Evolutionary conservation across 2,888 invertebrate genomes (phyloP).

Genomic region (Lacanobia wlatinum): DNA sequence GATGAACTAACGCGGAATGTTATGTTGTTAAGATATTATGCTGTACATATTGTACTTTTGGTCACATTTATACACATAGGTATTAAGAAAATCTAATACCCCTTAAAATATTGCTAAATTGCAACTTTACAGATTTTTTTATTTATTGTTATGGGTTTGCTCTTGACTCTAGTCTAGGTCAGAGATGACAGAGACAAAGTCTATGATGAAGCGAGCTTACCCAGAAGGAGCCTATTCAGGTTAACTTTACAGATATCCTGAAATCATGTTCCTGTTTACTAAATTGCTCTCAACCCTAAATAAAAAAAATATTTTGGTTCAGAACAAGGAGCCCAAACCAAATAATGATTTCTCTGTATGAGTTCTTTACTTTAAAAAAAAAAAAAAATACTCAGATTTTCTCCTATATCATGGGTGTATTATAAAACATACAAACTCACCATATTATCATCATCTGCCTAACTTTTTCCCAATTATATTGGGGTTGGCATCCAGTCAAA

Average conservation of each 20-base stretch:
- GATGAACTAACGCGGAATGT: background rate
- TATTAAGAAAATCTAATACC: background rate
- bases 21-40: background rate
- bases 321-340: too few relatives aligned
- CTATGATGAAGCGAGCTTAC: too few relatives aligned
- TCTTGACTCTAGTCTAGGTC: too few relatives aligned
- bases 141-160: too few relatives aligned
- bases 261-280: background rate
- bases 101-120: background rate
- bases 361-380: too few relatives aligned
- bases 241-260: background rate
- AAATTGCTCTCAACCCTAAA: background rate
- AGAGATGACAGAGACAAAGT: too few relatives aligned
- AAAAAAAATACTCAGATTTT: too few relatives aligned
- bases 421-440: too few relatives aligned
- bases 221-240: too few relatives aligned
- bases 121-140: background rate
- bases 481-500: background rate
- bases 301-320: too few relatives aligned
- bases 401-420: too few relatives aligned
- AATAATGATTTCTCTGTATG: too few relatives aligned
- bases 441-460: background rate
- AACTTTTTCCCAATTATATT: background rate
- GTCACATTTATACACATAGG: constrained; percentile 16
- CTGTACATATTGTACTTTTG: background rate